These are phyloP conservation scores for Incurvaria masculella DNA, from an alignment of 2,888 invertebrate genomes.

Conservation along the genomic window DNA sequence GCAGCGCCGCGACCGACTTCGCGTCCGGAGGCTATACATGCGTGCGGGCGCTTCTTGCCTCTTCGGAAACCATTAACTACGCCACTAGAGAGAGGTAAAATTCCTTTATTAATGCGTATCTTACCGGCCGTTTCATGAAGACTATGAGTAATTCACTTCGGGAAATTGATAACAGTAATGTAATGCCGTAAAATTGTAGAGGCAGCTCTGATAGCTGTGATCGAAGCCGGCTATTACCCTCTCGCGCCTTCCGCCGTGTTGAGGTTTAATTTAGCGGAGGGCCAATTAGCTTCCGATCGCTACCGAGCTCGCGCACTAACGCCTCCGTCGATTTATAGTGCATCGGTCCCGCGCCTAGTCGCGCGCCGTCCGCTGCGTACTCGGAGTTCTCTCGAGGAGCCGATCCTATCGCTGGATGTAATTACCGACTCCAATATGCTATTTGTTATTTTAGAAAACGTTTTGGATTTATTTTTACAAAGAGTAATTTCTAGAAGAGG, in stretches of 20 bases:
- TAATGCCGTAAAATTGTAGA: not conserved
- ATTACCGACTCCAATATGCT: not conserved
- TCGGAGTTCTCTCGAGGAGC: no score
- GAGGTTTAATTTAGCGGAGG: not conserved
- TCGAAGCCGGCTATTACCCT: not conserved
- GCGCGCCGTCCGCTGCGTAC: not conserved
- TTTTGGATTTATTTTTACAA: no score
- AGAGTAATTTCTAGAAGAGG: no score
- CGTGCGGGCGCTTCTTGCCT: conserved; percentile 8
- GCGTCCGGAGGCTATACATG: no score
- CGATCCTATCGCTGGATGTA: not conserved
- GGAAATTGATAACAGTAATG: no score
- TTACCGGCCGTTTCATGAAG: no score
- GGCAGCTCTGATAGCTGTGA: not conserved
- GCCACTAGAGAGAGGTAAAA: not conserved
- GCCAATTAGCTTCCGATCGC: not conserved
- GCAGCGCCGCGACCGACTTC: conserved; percentile 20
- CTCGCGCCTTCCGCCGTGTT: not conserved
- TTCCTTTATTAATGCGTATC: no score
- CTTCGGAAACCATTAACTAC: conserved; percentile 6
- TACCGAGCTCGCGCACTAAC: not conserved
- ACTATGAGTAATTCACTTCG: no score
- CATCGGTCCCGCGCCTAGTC: no score
- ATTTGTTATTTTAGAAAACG: no score
- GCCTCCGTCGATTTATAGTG: not conserved